Conservation (phyloP, 2,888 invertebrate species). For the Hypena proboscidalis region DNA sequence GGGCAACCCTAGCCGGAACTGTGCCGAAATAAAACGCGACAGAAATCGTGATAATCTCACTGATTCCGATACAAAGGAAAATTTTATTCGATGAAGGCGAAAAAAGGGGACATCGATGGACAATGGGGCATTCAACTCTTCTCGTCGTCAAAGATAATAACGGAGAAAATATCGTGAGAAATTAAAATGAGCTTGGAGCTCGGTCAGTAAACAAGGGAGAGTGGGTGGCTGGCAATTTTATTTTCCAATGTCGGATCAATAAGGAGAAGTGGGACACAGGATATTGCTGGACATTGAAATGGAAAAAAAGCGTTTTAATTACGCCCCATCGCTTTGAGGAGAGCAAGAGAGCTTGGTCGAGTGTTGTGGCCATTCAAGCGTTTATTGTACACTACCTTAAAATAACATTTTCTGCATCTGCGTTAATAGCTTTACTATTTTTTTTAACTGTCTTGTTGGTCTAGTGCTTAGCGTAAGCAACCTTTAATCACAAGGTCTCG, state of each 20-base stretch:
- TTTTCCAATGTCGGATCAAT: slow-evolving; percentile 71
- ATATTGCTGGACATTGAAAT: slow-evolving; percentile 68
- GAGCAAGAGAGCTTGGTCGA: slow-evolving; percentile 32
- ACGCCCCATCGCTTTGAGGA: slow-evolving; percentile 55
- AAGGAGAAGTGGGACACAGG: slow-evolving; percentile 65
- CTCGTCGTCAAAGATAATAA: slow-evolving; percentile 63
- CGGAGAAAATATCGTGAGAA: slow-evolving; percentile 60
- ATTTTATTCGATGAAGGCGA: slow-evolving; percentile 38
- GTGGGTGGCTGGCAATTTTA: slow-evolving; percentile 49
- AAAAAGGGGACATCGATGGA: slow-evolving; percentile 46
- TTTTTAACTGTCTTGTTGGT: not conserved
- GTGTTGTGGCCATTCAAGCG: slow-evolving; percentile 23
- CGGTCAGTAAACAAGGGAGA: slow-evolving; percentile 66
- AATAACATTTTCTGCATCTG: slow-evolving; percentile 7
- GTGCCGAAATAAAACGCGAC: slow-evolving; percentile 34
- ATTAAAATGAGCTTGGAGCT: slow-evolving; percentile 69
- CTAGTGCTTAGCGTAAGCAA: too few relatives aligned
- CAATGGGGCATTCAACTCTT: slow-evolving; percentile 55
- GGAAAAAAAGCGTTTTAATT: slow-evolving; percentile 67
- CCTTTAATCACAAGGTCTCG: too few relatives aligned
- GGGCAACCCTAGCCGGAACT: slow-evolving; percentile 22
- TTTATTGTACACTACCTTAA: slow-evolving; percentile 27
- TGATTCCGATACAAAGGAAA: slow-evolving; percentile 48
- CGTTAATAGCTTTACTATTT: slow-evolving; percentile 3
- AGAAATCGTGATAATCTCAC: slow-evolving; percentile 33